Percentiles rank a stretch among this genome's conserved stretches.
These are phyloP conservation scores for Pogona vitticeps DNA, from an alignment of 2,113 vertebrate species.

Conservation along the genomic window DNA sequence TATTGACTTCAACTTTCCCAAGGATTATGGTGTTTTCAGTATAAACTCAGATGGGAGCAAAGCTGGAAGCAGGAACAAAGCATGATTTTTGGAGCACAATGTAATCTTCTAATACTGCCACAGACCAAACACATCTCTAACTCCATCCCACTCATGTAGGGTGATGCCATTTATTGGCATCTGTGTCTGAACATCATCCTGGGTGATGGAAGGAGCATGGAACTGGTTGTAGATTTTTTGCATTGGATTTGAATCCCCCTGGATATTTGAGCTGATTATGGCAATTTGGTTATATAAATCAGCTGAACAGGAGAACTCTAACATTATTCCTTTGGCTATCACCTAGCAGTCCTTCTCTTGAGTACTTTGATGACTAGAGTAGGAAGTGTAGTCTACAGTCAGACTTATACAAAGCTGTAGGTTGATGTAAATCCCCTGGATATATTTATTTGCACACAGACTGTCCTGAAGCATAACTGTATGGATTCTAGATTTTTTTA, in stretches of 20 bases:
- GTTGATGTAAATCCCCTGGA: neutral
- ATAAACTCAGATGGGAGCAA: too few relatives aligned
- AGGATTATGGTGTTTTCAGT: too few relatives aligned
- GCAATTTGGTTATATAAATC: neutral
- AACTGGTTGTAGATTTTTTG: too few relatives aligned
- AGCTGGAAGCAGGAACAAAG: too few relatives aligned
- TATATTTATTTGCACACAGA: neutral
- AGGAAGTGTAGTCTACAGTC: neutral
- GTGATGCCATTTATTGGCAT: too few relatives aligned
- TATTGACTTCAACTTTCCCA: too few relatives aligned
- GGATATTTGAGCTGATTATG: neutral
- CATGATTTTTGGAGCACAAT: too few relatives aligned
- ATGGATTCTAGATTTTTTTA: constrained; percentile 11
- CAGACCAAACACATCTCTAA: too few relatives aligned
- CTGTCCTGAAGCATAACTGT: neutral
- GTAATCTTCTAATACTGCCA: too few relatives aligned
- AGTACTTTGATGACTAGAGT: neutral
- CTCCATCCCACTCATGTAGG: too few relatives aligned
- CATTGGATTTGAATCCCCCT: neutral
- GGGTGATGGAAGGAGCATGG: neutral
- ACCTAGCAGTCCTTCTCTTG: neutral
- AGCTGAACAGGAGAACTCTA: neutral
- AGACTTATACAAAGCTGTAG: neutral
- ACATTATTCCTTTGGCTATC: neutral
- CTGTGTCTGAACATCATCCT: neutral